Evolutionary conservation across 1,140 invertebrate genomes (phyloP).

Genomic region (Drosophila elegans): DNA sequence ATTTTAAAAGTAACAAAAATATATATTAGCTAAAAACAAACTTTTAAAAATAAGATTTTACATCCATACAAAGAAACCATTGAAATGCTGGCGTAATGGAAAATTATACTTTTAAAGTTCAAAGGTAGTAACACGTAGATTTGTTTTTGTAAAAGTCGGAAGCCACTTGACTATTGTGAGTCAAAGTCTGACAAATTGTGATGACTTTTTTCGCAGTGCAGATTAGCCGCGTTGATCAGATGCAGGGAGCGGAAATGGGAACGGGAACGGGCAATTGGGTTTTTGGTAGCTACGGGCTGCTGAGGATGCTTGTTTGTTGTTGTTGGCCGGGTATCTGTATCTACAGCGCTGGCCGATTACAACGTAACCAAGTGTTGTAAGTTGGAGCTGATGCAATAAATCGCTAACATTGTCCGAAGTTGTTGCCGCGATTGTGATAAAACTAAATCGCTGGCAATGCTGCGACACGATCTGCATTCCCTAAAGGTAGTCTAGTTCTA

Average conservation of each 20-base stretch:
- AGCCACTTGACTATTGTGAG: no score
- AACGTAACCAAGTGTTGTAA: constrained; percentile 66
- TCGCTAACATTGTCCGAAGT: constrained; percentile 66
- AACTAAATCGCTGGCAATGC: constrained; percentile 63
- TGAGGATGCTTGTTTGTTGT: constrained; percentile 74
- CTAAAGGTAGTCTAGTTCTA: constrained; percentile 11
- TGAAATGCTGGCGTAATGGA: no score
- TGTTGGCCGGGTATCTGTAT: constrained; percentile 58
- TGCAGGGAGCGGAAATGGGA: constrained; percentile 15
- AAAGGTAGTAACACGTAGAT: no score
- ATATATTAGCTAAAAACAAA: no score
- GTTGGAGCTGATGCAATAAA: constrained; percentile 69
- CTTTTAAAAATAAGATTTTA: no score
- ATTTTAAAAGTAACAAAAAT: no score
- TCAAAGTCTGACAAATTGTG: constrained; percentile 7
- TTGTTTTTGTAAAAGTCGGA: no score
- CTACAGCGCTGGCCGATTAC: constrained; percentile 47
- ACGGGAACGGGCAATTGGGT: constrained; percentile 22
- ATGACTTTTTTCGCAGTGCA: constrained; percentile 10
- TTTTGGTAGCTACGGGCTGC: constrained; percentile 72
- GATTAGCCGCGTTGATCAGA: constrained; percentile 43
- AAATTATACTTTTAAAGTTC: no score
- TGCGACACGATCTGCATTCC: constrained; percentile 28
- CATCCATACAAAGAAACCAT: no score
- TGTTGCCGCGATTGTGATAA: constrained; percentile 61